A percentile compares a stretch with the other conserved stretches of the same genome.
These are phyloP conservation scores for Chromobotia macracanthus DNA, from an alignment of 2,797 vertebrate genomes.

Conservation along the genomic window DNA sequence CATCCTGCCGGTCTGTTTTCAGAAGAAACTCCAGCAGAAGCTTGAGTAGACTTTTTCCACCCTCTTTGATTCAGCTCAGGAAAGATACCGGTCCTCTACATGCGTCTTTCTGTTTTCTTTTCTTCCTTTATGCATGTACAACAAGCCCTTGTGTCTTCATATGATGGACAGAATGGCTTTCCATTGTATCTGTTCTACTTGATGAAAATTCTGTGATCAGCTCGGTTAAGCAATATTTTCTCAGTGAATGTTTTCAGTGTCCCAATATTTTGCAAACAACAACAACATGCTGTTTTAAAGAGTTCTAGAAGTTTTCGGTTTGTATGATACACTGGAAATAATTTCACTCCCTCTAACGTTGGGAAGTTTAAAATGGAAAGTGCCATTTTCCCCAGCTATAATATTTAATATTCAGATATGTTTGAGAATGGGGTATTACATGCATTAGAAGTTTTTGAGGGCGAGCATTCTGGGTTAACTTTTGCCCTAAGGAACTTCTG, in stretches of 20 bases:
- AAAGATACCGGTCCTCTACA: slow-evolving; percentile 56
- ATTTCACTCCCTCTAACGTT: slow-evolving; percentile 1
- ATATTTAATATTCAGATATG: slow-evolving; percentile 5
- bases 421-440: slow-evolving; percentile 30
- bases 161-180: slow-evolving; percentile 1
- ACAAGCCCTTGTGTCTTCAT: slow-evolving; percentile 7
- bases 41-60: slow-evolving; percentile 79
- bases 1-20: slow-evolving; percentile 93
- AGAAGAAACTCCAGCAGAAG: slow-evolving; percentile 94
- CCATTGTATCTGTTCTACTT: background rate
- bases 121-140: slow-evolving; percentile 8
- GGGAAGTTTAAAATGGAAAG: slow-evolving; percentile 19
- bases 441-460: slow-evolving; percentile 4
- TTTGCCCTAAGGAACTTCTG: background rate
- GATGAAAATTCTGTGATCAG: background rate
- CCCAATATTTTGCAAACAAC: background rate
- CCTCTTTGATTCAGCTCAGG: slow-evolving; percentile 64
- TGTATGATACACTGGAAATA: slow-evolving; percentile 3
- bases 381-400: slow-evolving; percentile 2
- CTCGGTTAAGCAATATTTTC: slow-evolving; percentile 21
- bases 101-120: slow-evolving; percentile 2
- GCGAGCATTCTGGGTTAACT: slow-evolving; percentile 3
- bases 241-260: background rate
- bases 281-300: background rate
- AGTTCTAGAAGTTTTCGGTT: background rate